Percentiles rank a stretch among this genome's conserved stretches.
phyloP scores from a whole-genome alignment of 2,113 vertebrate genomes.

The Egretta garzetta region DNA sequence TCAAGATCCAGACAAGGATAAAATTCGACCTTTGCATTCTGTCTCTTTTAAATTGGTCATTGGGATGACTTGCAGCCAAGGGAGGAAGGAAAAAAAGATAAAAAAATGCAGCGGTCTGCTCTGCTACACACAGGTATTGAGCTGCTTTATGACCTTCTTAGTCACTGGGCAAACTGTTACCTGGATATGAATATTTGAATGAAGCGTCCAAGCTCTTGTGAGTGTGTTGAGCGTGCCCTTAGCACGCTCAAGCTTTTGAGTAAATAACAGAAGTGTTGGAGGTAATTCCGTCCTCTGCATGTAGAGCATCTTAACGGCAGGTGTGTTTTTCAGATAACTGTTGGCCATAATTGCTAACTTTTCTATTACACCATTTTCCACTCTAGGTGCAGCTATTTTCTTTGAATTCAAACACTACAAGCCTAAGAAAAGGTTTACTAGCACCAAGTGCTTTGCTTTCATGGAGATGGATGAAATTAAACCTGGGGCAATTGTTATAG shows the following conservation, averaged over 20 bases:
- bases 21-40: neutral
- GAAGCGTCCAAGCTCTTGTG: neutral
- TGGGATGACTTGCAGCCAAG: neutral
- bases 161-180: neutral
- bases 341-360: neutral
- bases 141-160: neutral
- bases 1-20: neutral
- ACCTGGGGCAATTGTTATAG: slow-evolving; percentile 92
- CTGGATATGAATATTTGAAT: neutral
- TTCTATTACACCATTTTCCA: neutral
- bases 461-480: slow-evolving; percentile 99
- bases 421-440: slow-evolving; percentile 97
- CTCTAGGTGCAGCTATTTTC: slow-evolving; percentile 94
- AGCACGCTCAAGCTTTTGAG: too few relatives aligned
- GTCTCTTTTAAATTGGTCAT: neutral
- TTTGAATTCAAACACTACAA: slow-evolving; percentile 99
- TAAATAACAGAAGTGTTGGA: neutral
- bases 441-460: slow-evolving; percentile 98
- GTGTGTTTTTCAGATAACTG: neutral
- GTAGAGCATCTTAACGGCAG: neutral
- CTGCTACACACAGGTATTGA: neutral
- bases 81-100: neutral
- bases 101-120: neutral
- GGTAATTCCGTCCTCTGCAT: neutral
- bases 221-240: neutral